phyloP scores from a whole-genome alignment of 2,888 invertebrate species.

The Caenorhabditis zanzibari region DNA sequence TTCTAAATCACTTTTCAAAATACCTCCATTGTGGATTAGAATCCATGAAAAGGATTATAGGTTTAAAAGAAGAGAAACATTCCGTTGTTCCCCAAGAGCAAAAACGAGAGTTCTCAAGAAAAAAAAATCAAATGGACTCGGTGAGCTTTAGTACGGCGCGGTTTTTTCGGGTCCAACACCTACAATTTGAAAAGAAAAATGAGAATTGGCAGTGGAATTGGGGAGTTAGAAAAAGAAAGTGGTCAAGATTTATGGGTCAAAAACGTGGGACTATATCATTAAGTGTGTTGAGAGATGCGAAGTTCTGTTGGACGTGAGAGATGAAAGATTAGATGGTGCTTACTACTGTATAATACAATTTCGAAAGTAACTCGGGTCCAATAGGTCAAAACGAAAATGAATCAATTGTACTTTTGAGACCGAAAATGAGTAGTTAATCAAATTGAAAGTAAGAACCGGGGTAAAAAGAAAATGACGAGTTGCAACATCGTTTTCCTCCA shows the following conservation, averaged over 20 bases:
- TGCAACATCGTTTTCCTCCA: constrained; percentile 18
- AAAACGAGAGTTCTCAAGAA: background rate
- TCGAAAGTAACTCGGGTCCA: background rate
- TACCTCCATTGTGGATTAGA: constrained; percentile 14
- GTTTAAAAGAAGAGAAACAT: constrained; percentile 3
- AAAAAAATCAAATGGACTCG: constrained; percentile 34
- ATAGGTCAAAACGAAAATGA: constrained; percentile 28
- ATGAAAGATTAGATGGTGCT: background rate
- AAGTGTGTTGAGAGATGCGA: background rate
- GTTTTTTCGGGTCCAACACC: constrained; percentile 25
- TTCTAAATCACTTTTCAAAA: constrained; percentile 23
- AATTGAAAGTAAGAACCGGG: constrained; percentile 38
- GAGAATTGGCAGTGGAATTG: constrained; percentile 26
- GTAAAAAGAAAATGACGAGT: constrained; percentile 40
- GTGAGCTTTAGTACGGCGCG: constrained; percentile 18
- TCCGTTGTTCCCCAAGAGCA: constrained; percentile 8
- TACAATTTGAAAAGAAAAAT: constrained; percentile 44
- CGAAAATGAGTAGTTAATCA: constrained; percentile 57
- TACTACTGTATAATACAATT: background rate
- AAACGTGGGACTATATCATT: constrained; percentile 48
- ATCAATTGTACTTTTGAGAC: constrained; percentile 40
- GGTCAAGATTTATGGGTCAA: constrained; percentile 48
- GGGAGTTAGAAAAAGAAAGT: constrained; percentile 14
- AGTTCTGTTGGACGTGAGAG: background rate
- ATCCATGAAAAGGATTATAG: constrained; percentile 7